These are phyloP conservation scores for Caenorhabditis drosophilae DNA, from an alignment of 2,888 invertebrate genomes.

Conservation along the genomic window DNA sequence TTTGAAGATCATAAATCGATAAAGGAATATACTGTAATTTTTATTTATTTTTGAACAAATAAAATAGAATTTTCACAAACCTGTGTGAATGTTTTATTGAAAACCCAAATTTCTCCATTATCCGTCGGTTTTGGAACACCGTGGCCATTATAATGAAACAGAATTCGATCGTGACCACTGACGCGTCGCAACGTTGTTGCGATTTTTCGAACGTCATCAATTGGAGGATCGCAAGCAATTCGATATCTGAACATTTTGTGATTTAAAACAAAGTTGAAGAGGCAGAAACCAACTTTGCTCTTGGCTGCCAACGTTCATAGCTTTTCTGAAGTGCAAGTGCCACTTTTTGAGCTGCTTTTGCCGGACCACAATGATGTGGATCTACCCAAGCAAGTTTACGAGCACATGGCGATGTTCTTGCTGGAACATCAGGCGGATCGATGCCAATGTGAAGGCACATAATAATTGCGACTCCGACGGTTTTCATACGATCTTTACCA, in stretches of 20 bases:
- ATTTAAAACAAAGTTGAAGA: too few species aligned
- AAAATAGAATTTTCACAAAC: conserved; percentile 19
- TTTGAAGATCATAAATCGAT: conserved; percentile 95
- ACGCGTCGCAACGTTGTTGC: conserved; percentile 91
- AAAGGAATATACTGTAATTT: conserved; percentile 88
- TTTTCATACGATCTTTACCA: conserved; percentile 83
- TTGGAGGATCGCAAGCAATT: conserved; percentile 93
- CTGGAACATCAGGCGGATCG: conserved; percentile 91
- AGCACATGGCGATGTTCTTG: conserved; percentile 92
- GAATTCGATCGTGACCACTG: conserved; percentile 83
- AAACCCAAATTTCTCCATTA: conserved; percentile 86
- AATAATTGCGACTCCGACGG: conserved; percentile 95
- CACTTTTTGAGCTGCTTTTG: conserved; percentile 84
- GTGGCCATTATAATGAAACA: conserved; percentile 99
- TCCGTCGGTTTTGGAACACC: conserved; percentile 96
- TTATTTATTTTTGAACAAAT: neutral
- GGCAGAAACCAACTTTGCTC: conserved; percentile 75
- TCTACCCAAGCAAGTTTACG: conserved; percentile 87
- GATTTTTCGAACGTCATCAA: conserved; percentile 95
- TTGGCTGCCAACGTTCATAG: conserved; percentile 97
- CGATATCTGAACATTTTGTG: conserved; percentile 79
- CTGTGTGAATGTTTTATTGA: conserved; percentile 89
- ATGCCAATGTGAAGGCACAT: conserved; percentile 98
- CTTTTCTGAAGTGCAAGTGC: conserved; percentile 90
- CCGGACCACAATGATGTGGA: conserved; percentile 80